phyloP scores from a whole-genome alignment of 2,888 invertebrate genomes.

The Linnaemya tessellans region DNA sequence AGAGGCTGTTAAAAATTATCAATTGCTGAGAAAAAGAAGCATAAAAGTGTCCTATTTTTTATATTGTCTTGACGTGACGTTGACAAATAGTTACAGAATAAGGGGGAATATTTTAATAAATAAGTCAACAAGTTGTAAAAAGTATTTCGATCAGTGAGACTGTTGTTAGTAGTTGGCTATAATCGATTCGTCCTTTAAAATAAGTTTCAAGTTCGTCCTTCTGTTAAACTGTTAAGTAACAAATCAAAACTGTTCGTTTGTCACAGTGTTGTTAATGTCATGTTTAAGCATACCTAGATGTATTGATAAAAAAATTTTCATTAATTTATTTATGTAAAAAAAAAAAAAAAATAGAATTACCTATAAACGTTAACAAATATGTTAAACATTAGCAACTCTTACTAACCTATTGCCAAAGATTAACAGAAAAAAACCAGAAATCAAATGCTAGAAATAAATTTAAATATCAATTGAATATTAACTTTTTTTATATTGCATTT shows the following conservation, averaged over 20 bases:
- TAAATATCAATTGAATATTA: constrained; percentile 29
- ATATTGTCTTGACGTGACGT: too few relatives aligned
- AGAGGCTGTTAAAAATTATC: too few relatives aligned
- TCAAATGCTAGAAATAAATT: constrained; percentile 37
- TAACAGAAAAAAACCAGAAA: constrained; percentile 43
- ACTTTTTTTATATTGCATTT: constrained; percentile 32
- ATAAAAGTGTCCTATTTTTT: too few relatives aligned
- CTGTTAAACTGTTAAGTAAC: constrained; percentile 24
- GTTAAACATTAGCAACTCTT: constrained; percentile 18
- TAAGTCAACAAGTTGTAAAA: too few relatives aligned
- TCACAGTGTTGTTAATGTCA: constrained; percentile 43
- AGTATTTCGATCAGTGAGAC: too few relatives aligned
- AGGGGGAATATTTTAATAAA: too few relatives aligned
- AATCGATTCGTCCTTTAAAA: constrained; percentile 17
- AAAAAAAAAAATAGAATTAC: too few relatives aligned
- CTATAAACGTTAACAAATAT: constrained; percentile 16
- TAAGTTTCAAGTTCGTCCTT: constrained; percentile 17
- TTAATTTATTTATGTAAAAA: background rate
- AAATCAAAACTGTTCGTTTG: constrained; percentile 35
- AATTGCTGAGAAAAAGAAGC: too few relatives aligned
- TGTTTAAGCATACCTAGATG: constrained; percentile 6
- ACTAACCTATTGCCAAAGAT: constrained; percentile 72
- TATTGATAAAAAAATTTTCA: constrained; percentile 4
- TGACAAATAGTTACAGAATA: too few relatives aligned
- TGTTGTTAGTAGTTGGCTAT: background rate